These are phyloP conservation scores for Conchocele bisecta DNA, from an alignment of 2,888 invertebrate genomes.

Conservation along the genomic window DNA sequence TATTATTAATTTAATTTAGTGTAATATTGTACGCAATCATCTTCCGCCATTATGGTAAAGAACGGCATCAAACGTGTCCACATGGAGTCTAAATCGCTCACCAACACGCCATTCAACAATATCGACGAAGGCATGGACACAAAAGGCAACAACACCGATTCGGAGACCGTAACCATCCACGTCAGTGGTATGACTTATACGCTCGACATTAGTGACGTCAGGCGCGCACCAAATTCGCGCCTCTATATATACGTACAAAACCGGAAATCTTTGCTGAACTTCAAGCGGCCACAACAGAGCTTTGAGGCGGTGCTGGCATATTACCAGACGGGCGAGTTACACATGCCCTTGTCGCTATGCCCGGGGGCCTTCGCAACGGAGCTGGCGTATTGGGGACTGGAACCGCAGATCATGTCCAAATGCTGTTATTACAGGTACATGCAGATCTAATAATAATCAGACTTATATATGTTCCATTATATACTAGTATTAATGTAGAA, in stretches of 20 bases:
- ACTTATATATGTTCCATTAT: too few relatives aligned
- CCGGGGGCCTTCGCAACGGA: constrained; percentile 54
- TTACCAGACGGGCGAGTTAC: constrained; percentile 55
- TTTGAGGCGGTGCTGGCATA: constrained; percentile 60
- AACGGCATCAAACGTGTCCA: too few relatives aligned
- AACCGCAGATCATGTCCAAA: constrained; percentile 50
- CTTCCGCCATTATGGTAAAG: too few relatives aligned
- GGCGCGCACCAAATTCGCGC: constrained; percentile 41
- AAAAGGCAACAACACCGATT: too few relatives aligned
- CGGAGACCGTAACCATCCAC: constrained; percentile 25
- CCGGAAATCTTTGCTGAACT: constrained; percentile 31
- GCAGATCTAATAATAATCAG: too few relatives aligned
- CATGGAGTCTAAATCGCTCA: too few relatives aligned
- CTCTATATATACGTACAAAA: constrained; percentile 25
- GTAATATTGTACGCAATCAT: too few relatives aligned
- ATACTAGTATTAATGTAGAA: too few relatives aligned
- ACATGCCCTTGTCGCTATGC: constrained; percentile 55
- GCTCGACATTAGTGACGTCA: constrained; percentile 42
- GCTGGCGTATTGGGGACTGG: constrained; percentile 57
- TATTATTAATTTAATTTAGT: too few relatives aligned
- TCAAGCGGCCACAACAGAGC: constrained; percentile 48
- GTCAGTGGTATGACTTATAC: constrained; percentile 43
- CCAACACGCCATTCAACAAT: too few relatives aligned
- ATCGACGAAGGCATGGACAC: too few relatives aligned
- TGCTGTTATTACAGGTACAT: constrained; percentile 63